phyloP scores from a whole-genome alignment of 2,113 vertebrate genomes.

The Oncorhynchus mykiss region DNA sequence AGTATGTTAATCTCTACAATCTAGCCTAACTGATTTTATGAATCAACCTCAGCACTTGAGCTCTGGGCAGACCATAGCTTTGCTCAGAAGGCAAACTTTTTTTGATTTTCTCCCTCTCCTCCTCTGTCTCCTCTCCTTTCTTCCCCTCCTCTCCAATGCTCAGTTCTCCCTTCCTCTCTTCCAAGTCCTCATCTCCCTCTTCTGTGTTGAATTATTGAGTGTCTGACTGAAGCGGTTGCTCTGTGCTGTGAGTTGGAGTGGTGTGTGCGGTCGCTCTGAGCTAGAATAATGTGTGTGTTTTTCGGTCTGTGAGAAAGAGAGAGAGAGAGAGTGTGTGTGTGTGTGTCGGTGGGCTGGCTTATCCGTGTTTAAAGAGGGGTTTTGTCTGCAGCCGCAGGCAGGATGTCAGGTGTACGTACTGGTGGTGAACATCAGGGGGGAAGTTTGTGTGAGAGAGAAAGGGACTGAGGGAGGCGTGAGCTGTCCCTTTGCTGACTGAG shows the following conservation, averaged over 20 bases:
- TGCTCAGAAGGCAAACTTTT: background rate
- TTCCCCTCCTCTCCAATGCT: background rate
- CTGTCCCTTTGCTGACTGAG: background rate
- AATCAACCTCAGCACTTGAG: background rate
- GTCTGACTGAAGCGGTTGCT: constrained; percentile 61
- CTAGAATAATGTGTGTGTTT: constrained; percentile 17
- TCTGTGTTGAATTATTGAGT: constrained; percentile 74
- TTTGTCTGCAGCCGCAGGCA: constrained; percentile 66
- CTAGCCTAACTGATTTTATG: too few relatives aligned
- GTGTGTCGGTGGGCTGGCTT: constrained; percentile 54
- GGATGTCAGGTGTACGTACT: constrained; percentile 68
- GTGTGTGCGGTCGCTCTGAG: background rate
- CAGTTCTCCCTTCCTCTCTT: constrained; percentile 32
- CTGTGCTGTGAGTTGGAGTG: constrained; percentile 56
- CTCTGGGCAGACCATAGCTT: background rate
- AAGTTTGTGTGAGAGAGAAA: background rate
- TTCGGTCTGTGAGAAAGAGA: constrained; percentile 24
- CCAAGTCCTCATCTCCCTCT: constrained; percentile 53
- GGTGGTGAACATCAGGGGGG: constrained; percentile 41
- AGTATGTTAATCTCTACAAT: too few relatives aligned
- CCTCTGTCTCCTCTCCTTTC: background rate
- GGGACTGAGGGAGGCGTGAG: background rate
- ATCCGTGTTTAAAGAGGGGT: constrained; percentile 76
- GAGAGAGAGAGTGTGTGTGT: constrained; percentile 7
- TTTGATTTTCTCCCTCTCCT: background rate